phyloP scores from a whole-genome alignment of 2,797 vertebrate genomes.

The Rostrhamus sociabilis region DNA sequence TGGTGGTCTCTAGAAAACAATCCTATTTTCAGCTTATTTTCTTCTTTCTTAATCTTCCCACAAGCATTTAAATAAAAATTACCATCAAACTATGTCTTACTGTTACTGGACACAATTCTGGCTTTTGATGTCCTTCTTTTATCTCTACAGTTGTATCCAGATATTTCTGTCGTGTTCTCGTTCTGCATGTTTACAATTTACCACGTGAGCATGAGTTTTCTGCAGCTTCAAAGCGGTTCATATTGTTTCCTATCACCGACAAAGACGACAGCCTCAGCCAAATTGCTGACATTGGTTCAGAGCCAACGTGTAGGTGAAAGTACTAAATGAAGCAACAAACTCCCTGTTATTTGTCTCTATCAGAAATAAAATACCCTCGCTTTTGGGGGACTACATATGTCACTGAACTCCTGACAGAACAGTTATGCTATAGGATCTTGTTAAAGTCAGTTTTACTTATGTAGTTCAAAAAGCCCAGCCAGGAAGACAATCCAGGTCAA shows the following conservation, averaged over 20 bases:
- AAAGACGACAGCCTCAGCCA: not conserved
- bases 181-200: not conserved
- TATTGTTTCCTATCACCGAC: not conserved
- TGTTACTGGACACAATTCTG: not conserved
- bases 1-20: conserved; percentile 12
- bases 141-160: not conserved
- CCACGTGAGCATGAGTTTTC: not conserved
- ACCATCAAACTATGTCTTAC: not conserved
- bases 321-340: not conserved
- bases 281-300: not conserved
- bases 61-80: not conserved
- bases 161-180: not conserved
- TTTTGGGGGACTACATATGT: not conserved
- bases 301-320: not conserved
- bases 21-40: conserved; percentile 21
- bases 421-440: not conserved
- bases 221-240: not conserved
- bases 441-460: not conserved
- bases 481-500: not conserved
- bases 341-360: not conserved
- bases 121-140: not conserved
- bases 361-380: not conserved
- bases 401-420: not conserved
- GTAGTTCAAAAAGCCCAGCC: not conserved
- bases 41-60: not conserved